Conservation (phyloP, 2,888 invertebrate species). For the Scelioninae gen. 1 region DNA sequence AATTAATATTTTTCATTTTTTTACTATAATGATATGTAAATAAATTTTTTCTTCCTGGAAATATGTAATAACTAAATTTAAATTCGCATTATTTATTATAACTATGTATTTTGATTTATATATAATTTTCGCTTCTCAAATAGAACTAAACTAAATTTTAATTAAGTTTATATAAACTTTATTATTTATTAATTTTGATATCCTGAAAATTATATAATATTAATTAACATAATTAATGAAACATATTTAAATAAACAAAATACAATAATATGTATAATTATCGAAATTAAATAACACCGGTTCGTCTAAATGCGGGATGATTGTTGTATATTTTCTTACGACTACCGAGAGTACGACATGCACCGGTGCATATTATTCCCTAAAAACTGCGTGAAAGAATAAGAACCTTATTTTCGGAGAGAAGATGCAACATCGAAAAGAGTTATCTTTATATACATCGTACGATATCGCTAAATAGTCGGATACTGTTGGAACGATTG, state of each 20-base stretch:
- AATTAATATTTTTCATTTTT: no score
- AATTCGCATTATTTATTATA: no score
- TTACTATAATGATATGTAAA: no score
- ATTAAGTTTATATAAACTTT: no score
- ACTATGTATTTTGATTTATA: no score
- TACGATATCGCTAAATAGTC: conserved; percentile 26
- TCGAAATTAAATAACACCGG: conserved; percentile 11
- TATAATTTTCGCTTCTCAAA: no score
- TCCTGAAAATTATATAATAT: background rate
- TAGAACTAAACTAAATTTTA: no score
- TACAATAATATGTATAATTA: conserved; percentile 26
- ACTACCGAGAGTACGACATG: conserved; percentile 8
- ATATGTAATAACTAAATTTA: no score
- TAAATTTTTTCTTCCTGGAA: no score
- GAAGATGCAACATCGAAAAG: conserved; percentile 40
- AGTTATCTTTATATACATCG: conserved; percentile 46
- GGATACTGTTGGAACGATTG: conserved; percentile 32
- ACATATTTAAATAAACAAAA: conserved; percentile 35
- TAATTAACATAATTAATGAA: conserved; percentile 3
- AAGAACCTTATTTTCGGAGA: conserved; percentile 37
- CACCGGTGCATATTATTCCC: conserved; percentile 7
- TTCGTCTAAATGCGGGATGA: conserved; percentile 24
- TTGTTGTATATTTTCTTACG: conserved; percentile 53
- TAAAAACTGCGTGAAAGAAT: conserved; percentile 23
- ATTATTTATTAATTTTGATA: background rate